Conservation (phyloP, 2,888 invertebrate genomes). For the Sphaerophoria taeniata region DNA sequence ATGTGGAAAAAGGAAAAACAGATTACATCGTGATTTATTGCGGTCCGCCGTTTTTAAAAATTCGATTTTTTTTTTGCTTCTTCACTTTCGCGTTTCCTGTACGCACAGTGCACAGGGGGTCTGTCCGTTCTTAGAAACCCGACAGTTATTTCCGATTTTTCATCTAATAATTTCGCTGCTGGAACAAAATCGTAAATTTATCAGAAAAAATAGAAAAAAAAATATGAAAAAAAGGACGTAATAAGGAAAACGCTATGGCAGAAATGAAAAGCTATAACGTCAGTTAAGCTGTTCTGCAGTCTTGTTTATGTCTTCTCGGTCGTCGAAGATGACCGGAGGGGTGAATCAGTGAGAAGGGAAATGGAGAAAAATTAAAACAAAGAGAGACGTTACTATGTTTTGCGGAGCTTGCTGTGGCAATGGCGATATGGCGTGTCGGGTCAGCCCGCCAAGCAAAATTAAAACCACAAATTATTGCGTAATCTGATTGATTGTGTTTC, state of each 20-base stretch:
- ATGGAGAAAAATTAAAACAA: slow-evolving; percentile 57
- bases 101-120: background rate
- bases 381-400: slow-evolving; percentile 32
- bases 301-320: slow-evolving; percentile 34
- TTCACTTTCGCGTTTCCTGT: slow-evolving; percentile 7
- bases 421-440: background rate
- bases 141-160: slow-evolving; percentile 64
- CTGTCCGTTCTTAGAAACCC: background rate
- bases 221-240: slow-evolving; percentile 40
- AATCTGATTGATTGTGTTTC: slow-evolving; percentile 66
- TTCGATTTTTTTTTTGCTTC: slow-evolving; percentile 41
- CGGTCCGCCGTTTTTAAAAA: slow-evolving; percentile 62
- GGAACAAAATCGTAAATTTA: slow-evolving; percentile 31
- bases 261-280: slow-evolving; percentile 60
- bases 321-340: background rate
- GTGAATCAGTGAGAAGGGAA: no score
- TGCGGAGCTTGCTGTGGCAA: background rate
- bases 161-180: slow-evolving; percentile 61
- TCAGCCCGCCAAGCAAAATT: slow-evolving; percentile 44
- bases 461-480: slow-evolving; percentile 65
- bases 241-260: slow-evolving; percentile 16
- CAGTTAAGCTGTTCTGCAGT: slow-evolving; percentile 41
- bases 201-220: background rate
- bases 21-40: slow-evolving; percentile 71
- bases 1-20: slow-evolving; percentile 30